Evolutionary conservation across 2,113 vertebrate genomes (phyloP).

Genomic region (Nyctereutes procyonoides): DNA sequence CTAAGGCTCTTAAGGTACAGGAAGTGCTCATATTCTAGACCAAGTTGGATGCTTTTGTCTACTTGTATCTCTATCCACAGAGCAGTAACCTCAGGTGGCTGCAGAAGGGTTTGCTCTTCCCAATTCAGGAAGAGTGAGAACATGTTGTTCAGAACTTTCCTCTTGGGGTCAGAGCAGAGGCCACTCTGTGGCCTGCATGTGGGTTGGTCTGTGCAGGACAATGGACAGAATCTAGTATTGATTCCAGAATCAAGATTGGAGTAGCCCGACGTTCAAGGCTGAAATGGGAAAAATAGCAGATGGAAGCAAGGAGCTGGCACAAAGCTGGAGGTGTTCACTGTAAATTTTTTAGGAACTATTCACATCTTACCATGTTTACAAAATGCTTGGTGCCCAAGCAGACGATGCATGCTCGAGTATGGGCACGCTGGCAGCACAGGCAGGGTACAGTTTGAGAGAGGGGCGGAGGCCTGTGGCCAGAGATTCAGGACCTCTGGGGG

Average conservation of each 20-base stretch:
- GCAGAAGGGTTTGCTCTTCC: neutral
- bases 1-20: neutral
- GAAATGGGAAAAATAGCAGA: neutral
- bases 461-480: neutral
- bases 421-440: too few relatives aligned
- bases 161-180: neutral
- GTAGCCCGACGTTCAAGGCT: neutral
- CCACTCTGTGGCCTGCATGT: neutral
- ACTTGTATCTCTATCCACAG: neutral
- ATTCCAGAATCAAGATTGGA: neutral
- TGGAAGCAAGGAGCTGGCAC: neutral
- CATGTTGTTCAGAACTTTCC: neutral
- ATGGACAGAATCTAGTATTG: neutral
- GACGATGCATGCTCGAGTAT: neutral
- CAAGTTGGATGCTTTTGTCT: neutral
- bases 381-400: neutral
- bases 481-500: neutral
- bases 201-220: neutral
- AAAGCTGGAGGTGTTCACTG: neutral
- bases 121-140: neutral
- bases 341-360: neutral
- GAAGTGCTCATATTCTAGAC: neutral
- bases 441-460: neutral
- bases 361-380: neutral
- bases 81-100: neutral